Conservation (phyloP, 2,888 invertebrate genomes). For the Phania funesta region DNA sequence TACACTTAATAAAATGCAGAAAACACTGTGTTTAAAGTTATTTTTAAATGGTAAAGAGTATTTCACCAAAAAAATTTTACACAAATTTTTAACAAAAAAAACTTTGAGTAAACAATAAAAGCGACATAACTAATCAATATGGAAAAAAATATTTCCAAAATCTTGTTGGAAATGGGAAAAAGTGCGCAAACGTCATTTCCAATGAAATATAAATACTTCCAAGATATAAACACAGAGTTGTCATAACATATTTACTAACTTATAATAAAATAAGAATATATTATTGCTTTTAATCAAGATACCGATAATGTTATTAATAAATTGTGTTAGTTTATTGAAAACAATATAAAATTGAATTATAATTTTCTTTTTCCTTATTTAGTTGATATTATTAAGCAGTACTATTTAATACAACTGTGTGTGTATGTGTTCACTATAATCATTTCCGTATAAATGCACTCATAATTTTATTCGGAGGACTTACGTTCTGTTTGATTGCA, state of each 20-base stretch:
- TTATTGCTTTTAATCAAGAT: not conserved
- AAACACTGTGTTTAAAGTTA: conserved; percentile 41
- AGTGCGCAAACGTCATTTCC: conserved; percentile 70
- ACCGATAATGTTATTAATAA: not conserved
- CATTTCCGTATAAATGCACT: not conserved
- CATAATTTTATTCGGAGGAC: not conserved
- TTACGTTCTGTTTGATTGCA: too few species aligned
- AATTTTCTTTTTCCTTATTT: not conserved
- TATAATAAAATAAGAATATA: not conserved
- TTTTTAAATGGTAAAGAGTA: conserved; percentile 53
- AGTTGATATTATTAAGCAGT: not conserved
- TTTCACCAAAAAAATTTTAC: conserved; percentile 63
- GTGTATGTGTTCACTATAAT: conserved; percentile 42
- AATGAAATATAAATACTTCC: conserved; percentile 55
- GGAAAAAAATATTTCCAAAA: conserved; percentile 78
- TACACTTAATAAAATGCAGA: conserved; percentile 45
- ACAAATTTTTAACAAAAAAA: conserved; percentile 71
- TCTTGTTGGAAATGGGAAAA: conserved; percentile 68
- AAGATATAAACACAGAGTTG: conserved; percentile 47
- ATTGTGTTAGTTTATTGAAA: not conserved
- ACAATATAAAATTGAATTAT: not conserved
- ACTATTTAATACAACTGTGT: conserved; percentile 55
- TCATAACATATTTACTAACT: not conserved
- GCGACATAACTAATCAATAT: conserved; percentile 80
- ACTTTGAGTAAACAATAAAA: conserved; percentile 78